These are phyloP conservation scores for Clupea harengus DNA, from an alignment of 2,113 vertebrate species.

Conservation along the genomic window DNA sequence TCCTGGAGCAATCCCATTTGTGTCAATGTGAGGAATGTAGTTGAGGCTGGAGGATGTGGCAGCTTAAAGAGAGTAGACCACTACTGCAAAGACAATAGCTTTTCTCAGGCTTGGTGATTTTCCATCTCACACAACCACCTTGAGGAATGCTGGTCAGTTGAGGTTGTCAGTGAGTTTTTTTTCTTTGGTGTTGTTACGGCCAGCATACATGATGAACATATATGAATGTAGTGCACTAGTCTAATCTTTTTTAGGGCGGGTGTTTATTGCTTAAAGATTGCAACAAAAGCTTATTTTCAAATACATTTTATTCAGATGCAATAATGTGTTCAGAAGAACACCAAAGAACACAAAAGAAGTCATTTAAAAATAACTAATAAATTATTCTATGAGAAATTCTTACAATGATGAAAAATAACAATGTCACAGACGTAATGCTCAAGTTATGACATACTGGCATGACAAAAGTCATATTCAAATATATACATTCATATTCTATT, in stretches of 20 bases:
- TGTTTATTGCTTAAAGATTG: not conserved
- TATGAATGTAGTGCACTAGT: not conserved
- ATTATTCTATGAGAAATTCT: conserved; percentile 6
- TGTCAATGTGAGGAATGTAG: conserved; percentile 25
- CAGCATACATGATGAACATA: not conserved
- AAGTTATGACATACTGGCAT: not conserved
- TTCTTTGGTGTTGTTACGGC: not conserved
- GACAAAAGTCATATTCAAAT: conserved; percentile 9
- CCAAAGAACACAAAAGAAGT: not conserved
- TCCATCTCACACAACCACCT: conserved; percentile 7
- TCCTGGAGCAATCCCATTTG: not conserved
- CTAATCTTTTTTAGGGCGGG: too few relatives aligned
- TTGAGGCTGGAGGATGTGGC: not conserved
- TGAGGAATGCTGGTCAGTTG: conserved; percentile 24
- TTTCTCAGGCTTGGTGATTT: conserved; percentile 20
- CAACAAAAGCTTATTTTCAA: not conserved
- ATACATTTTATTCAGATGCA: not conserved
- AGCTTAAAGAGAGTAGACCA: not conserved
- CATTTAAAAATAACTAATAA: not conserved
- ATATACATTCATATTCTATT: conserved; percentile 14
- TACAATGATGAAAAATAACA: not conserved
- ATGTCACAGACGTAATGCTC: not conserved
- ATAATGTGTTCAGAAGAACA: not conserved
- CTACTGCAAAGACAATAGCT: conserved; percentile 21
- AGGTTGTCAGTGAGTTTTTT: not conserved